Base-by-base conservation (phyloP, 2,113 vertebrate genomes). In the Hystrix cristata region DNA sequence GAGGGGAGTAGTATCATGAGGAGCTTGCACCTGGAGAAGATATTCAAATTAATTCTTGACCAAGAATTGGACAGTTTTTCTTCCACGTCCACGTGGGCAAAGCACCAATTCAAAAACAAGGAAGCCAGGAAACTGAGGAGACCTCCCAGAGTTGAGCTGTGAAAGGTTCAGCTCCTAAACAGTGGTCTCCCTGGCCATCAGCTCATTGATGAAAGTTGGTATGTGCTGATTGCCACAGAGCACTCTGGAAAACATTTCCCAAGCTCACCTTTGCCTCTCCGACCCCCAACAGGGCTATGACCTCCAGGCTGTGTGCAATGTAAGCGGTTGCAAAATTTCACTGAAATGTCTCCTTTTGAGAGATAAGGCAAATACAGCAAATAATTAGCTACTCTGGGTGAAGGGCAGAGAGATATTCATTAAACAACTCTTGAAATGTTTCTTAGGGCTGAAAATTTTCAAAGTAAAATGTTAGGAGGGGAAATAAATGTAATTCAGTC, bases 241-340 rank as follows among this genome's bases (percentile, higher is more conserved):
- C 15, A 3, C 21, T 96, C 88, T 82, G 72, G 60, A 97, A 95
- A 98, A 97, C 51, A 95, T 97, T 98, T 97, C 87, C 95, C 84
- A 95, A 80, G 67, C 59, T 88, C 21, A 78, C 92, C 91, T 97
- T 97, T 93, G 96, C 89, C 94, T 95, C 84, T 90, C 92, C 64
- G 27, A 10, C 82, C 79, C 43, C 46, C 48, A 43, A 48, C 43
- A 84, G 94, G 90, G 93, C 84, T 69, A 25, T 62, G 95, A 97
- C 97, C 96, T 90, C 71, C 51, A 84, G 87, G 18, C 92, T 72
- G 65, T 60, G 31, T 0, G 29, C 65, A 53, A 87, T 91, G 91
- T 64, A 69, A 62, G 2, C 74, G 79, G 19, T 97, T 97, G 81
- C 90, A 94, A 97, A 95, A 97, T 59, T 27, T 55, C 92, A 48